Evolutionary conservation across 2,888 invertebrate genomes (phyloP).

Genomic region (Drosophila monieri): DNA sequence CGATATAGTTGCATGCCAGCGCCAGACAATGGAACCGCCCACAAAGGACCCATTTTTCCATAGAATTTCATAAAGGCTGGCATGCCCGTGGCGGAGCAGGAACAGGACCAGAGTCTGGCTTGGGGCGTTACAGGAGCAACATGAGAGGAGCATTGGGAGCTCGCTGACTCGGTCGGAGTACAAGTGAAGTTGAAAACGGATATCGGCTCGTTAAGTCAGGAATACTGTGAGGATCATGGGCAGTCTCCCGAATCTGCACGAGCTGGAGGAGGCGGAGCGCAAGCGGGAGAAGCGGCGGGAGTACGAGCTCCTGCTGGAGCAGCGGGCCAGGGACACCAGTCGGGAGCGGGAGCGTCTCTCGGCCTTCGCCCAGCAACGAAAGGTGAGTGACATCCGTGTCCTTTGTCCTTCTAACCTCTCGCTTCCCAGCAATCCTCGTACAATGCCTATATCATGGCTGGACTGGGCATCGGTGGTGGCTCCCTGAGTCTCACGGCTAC

Average conservation of each 20-base stretch:
- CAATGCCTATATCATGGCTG: slow-evolving; percentile 80
- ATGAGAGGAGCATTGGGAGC: neutral
- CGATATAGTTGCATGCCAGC: slow-evolving; percentile 24
- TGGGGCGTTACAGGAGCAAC: neutral
- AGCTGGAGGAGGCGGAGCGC: slow-evolving; percentile 85
- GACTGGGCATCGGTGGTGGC: slow-evolving; percentile 79
- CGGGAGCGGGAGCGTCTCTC: slow-evolving; percentile 81
- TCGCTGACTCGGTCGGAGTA: neutral
- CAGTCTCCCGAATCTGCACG: slow-evolving; percentile 88
- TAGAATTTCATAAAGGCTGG: slow-evolving; percentile 4
- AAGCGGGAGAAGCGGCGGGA: slow-evolving; percentile 81
- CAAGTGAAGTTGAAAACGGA: neutral
- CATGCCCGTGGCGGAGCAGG: neutral
- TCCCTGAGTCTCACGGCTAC: slow-evolving; percentile 56
- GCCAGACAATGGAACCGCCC: slow-evolving; percentile 60
- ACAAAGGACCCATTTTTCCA: slow-evolving; percentile 9
- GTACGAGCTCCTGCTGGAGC: slow-evolving; percentile 77
- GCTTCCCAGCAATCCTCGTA: slow-evolving; percentile 74
- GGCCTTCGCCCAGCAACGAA: slow-evolving; percentile 76
- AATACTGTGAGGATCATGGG: slow-evolving; percentile 84
- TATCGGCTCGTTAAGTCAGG: slow-evolving; percentile 1
- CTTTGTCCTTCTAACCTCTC: neutral
- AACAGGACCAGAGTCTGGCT: neutral
- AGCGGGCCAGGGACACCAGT: slow-evolving; percentile 80
- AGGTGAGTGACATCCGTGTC: slow-evolving; percentile 66